Evolutionary conservation across 2,888 invertebrate genomes (phyloP), one percentile per base, ranked within the genome.

Genomic region (Panopea generosa): DNA sequence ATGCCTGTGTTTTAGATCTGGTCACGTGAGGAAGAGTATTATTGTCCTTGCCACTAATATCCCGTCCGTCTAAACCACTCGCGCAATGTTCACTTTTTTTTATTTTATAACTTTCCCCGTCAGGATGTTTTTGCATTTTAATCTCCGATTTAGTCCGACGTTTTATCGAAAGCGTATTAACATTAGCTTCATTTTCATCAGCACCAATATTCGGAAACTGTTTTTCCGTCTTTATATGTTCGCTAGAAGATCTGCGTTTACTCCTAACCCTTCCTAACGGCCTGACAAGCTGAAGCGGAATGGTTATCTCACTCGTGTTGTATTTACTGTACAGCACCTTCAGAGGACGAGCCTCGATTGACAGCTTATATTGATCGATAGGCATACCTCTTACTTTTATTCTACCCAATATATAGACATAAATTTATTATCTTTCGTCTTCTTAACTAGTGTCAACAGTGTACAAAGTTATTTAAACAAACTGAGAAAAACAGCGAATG

Each of bases 311-410:
- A 14, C 50, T 45, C 2, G 67, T 27, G 50, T 56, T 77, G 63
- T 77, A 81, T 50, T 81, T 81, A 33, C 69, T 59, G 47, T 72
- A 75, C 16, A 81, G 52, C 45, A 59, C 61, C 45, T 66, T 52
- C 24, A 81, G 71, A 52, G 81, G 81, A 22, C 71, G 57, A 20
- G 77, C 81, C 71, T 81, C 81, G 22, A 81, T 71, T 57, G 74
- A 72, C 59, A 77, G 57, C 50, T 68, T 67, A 55, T 67, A 77
- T 62, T 74, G 74, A 72, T 77, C 81, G 56, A 45, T 40, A 14
- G 52, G 53, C 68, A 60, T 68, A 16, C 20, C 20, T 16, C 45
- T 45, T 20, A 20, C 45, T 45, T 18, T 45, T 45, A 20, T 45
- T 40, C 7, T 40, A 45, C 45, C 45, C 33, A 33, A 33, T 33